Evolutionary conservation across 2,113 vertebrate species (phyloP).

Genomic region (Canis aureus): DNA sequence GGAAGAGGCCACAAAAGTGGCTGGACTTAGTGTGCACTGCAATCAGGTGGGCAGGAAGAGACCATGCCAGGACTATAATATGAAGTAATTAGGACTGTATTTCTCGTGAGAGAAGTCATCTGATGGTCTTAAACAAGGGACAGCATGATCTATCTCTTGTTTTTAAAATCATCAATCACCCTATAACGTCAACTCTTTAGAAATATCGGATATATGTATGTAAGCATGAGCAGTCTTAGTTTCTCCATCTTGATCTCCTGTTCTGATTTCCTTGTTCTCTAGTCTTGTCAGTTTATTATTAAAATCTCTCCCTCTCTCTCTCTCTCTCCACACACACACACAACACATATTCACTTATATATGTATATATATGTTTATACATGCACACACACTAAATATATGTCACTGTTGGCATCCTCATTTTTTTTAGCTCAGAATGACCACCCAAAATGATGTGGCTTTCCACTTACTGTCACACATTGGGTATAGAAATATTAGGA

Average conservation of each 20-base stretch:
- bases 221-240: neutral
- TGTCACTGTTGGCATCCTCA: neutral
- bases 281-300: neutral
- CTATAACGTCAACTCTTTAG: neutral
- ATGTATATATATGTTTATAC: neutral
- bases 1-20: neutral
- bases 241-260: neutral
- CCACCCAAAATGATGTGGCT: neutral
- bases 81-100: neutral
- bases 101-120: neutral
- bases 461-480: neutral
- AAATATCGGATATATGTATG: neutral
- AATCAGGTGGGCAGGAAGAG: too few relatives aligned
- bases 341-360: neutral
- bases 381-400: neutral
- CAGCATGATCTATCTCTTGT: neutral
- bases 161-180: neutral
- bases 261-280: neutral
- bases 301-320: neutral
- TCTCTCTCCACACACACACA: neutral
- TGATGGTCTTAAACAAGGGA: neutral
- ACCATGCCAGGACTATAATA: rapidly evolving
- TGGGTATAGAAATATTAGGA: neutral
- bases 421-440: neutral
- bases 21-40: neutral